Conservation (phyloP, 1,140 invertebrate genomes). For the Homarus americanus region DNA sequence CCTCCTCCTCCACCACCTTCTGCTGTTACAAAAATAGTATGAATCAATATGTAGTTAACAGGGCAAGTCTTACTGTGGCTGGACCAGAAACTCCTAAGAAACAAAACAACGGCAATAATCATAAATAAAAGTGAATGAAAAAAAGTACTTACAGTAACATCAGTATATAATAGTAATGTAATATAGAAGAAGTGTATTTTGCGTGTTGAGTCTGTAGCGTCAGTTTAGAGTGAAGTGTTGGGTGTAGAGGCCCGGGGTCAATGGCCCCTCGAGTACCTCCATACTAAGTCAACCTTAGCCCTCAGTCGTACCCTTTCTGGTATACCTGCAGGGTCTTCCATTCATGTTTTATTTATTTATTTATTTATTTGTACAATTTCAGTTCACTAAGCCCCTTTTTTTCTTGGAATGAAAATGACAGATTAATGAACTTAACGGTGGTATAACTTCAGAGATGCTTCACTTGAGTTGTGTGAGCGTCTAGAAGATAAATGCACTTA, state of each 20-base stretch:
- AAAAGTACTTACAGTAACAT: no score
- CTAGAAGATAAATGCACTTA: neutral
- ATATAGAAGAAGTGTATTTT: no score
- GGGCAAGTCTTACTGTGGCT: no score
- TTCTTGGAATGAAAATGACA: neutral
- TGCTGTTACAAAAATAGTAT: neutral
- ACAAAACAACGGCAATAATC: no score
- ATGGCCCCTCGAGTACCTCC: neutral
- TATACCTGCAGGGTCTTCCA: neutral
- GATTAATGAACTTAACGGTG: neutral
- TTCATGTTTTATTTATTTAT: neutral
- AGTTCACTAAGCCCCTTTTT: neutral
- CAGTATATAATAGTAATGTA: no score
- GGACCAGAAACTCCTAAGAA: no score
- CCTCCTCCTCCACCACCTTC: neutral
- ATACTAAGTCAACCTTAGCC: slow-evolving; percentile 11
- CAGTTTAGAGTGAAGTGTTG: neutral
- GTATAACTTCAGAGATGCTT: neutral
- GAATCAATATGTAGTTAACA: no score
- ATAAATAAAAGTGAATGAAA: no score
- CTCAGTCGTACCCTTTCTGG: neutral
- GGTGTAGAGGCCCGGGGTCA: neutral
- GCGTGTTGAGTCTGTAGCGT: no score
- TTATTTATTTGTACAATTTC: neutral
- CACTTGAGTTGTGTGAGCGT: neutral